Evolutionary conservation across 2,888 invertebrate genomes (phyloP), one percentile per base, ranked within the genome.

Genomic region (Oasisia sp.): DNA sequence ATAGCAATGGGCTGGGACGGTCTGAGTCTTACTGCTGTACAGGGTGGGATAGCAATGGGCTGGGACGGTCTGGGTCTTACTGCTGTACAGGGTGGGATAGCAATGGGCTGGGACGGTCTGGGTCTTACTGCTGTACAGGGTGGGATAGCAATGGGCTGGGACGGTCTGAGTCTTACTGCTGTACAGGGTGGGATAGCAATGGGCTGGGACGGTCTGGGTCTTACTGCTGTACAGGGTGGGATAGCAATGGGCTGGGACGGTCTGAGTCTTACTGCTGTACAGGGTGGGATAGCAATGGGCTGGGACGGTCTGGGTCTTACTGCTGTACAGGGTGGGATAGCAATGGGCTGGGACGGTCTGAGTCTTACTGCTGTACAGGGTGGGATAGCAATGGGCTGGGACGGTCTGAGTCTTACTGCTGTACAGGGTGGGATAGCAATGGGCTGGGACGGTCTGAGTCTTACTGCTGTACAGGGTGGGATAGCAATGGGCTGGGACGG

Each of bases 351-450:
- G 14, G 99, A 32, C 19, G 19, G 27, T 14, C 11, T 99, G 94
- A 99, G 99, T 96, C 99, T 99, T 93, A 99, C 99, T 93, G 98
- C 98, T 93, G 98, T 99, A 94, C 99, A 99, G 96, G 99, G 4
- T 99, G 99, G 99, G 98, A 98, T 93, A 99, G 99, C 89, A 99
- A 99, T 89, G 99, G 99, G 11, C 97, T 99, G 14, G 99, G 99
- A 32, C 98, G 98, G 0, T 97, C 98, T 93, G 99, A 99, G 94
- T 99, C 99, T 96, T 99, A 99, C 91, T 93, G 99, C 99, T 93
- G 98, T 99, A 94, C 99, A 99, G 0, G 98, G 99, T 94, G 98
- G 98, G 92, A 98, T 98, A 0, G 98, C 98, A 94, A 98, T 96
- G 98, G 95, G 97, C 32, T 97, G 99, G 14, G 99, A 32, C 19